Base-by-base conservation (phyloP, 2,113 vertebrate species). In the Sebastes schlegelii region DNA sequence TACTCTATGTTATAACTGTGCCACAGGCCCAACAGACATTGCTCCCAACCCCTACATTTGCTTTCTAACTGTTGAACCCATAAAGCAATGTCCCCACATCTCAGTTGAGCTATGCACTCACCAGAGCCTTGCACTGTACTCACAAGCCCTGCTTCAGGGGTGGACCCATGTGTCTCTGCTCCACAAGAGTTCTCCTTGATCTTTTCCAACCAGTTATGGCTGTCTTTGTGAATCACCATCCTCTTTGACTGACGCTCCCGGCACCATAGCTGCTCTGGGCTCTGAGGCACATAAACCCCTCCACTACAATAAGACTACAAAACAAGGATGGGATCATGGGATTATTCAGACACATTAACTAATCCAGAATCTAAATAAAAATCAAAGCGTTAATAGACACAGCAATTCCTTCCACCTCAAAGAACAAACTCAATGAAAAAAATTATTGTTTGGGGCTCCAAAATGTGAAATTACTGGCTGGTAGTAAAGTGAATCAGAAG, bases 221-320 rank as follows among this genome's bases (percentile, higher is more conserved):
- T 49, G 80, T 71, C 80, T 40, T 26, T 61, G 63, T 74, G 64
- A 84, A 75, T 84, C 57, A 64, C 58, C 45, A 5, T 82, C 55
- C 40, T 60, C 64, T 54, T 2, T 40, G 52, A 71, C 52, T 72
- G 62, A 71, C 0, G 19, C 21, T 49, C 23, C 62, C 43, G n/a
- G 61, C 14, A 26, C 46, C 17, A n/a, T 9, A 21, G 77, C 65
- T 57, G 23, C 19, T 34, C 19, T 72, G 34, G 58, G 16, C 66
- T 65, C 76, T 23, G 52, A 70, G 26, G 51, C 57, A 64, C 46
- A 74, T n/a, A 52, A 72, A 82, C 52, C 46, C 10, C 16, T 23
- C 11, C 5, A 9, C 40, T 16, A 73, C 68, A 67, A 43, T 77
- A 21, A 19, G 21, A 54, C 48, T 52, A 8, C 49, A 68, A 68